These are phyloP conservation scores for Oncorhynchus keta DNA, from an alignment of 2,113 vertebrate genomes.

Conservation along the genomic window DNA sequence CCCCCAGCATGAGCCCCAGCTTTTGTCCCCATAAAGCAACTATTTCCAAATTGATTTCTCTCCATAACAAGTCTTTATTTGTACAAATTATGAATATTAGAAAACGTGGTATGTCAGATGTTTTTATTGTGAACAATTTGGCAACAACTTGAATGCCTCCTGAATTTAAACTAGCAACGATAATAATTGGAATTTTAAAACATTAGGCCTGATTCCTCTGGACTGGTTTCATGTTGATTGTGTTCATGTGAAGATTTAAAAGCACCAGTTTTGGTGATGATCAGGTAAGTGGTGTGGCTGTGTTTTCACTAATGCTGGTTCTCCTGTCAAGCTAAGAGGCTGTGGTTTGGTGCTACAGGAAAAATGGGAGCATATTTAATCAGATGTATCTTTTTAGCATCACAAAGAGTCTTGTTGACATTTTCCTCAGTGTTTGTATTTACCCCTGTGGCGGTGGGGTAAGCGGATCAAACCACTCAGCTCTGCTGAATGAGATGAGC, in stretches of 20 bases:
- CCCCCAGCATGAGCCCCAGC: not conserved
- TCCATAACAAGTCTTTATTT: not conserved
- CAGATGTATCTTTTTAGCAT: not conserved
- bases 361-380: not conserved
- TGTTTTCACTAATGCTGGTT: not conserved
- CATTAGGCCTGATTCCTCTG: too few species aligned
- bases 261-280: too few species aligned
- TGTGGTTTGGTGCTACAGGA: not conserved
- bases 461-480: not conserved
- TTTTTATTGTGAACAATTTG: not conserved
- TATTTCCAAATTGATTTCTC: not conserved
- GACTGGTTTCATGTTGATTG: too few species aligned
- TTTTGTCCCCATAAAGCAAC: not conserved
- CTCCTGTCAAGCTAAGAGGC: not conserved
- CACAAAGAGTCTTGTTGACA: not conserved
- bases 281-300: too few species aligned
- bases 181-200: too few species aligned
- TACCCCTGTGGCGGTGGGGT: not conserved
- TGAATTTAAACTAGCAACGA: too few species aligned
- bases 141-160: too few species aligned
- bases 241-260: too few species aligned
- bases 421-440: not conserved
- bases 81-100: not conserved
- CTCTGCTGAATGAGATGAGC: not conserved
- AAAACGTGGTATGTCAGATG: not conserved